Conservation (phyloP, 2,113 vertebrate species). For the Antechinus flavipes region DNA sequence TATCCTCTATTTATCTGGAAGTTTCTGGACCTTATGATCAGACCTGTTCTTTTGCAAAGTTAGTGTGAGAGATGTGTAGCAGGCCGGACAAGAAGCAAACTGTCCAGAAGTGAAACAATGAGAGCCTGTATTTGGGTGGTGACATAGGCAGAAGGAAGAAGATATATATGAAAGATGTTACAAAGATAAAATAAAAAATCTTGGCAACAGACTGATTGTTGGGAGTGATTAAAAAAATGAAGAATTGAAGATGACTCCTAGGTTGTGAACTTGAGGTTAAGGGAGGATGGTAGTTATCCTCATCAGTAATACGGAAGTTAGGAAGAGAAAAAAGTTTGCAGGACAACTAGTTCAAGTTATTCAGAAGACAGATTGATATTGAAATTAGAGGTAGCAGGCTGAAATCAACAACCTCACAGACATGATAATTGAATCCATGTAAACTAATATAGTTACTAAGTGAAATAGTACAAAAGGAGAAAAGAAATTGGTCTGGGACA, state of each 20-base stretch:
- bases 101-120: not conserved
- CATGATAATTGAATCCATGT: no score
- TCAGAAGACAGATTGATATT: not conserved
- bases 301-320: not conserved
- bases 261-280: not conserved
- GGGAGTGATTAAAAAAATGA: not conserved
- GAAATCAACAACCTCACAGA: no score
- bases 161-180: not conserved
- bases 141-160: not conserved
- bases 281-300: not conserved
- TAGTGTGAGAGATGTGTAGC: not conserved
- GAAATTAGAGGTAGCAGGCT: no score
- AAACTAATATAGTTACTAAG: no score
- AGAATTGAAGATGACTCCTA: not conserved
- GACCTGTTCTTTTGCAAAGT: not conserved
- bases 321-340: not conserved
- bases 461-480: no score
- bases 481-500: no score
- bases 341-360: not conserved
- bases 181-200: not conserved
- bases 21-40: not conserved
- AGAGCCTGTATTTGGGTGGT: not conserved
- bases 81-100: not conserved
- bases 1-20: not conserved
- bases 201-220: not conserved